A percentile compares a stretch with the other conserved stretches of the same genome.
These are phyloP conservation scores for Drosophila prosaltans DNA, from an alignment of 1,140 invertebrate genomes.

Conservation along the genomic window DNA sequence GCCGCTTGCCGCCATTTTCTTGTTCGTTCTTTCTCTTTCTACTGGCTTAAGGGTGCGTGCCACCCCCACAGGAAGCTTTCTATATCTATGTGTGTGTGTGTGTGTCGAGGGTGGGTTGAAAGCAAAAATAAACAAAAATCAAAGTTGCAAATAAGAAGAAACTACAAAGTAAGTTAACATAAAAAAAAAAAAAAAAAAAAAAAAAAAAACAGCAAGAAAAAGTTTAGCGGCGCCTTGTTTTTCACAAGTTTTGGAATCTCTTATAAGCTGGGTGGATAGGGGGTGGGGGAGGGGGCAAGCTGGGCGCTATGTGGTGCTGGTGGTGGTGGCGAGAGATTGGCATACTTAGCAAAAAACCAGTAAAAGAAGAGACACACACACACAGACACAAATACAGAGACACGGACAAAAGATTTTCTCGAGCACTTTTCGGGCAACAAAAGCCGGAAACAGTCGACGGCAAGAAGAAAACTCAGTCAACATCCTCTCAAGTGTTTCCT, in stretches of 20 bases:
- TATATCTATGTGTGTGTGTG: conserved; percentile 19
- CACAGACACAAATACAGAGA: conserved; percentile 1
- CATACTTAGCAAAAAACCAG: conserved; percentile 57
- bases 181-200: conserved; percentile 39
- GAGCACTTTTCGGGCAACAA: conserved; percentile 77
- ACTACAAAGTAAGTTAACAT: conserved; percentile 82
- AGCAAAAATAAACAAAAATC: conserved; percentile 81
- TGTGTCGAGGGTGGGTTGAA: conserved; percentile 38
- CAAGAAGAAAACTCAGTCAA: conserved; percentile 67
- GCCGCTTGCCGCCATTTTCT: conserved; percentile 49
- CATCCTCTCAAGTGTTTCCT: conserved; percentile 80
- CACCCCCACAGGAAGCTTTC: conserved; percentile 7
- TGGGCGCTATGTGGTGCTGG: neutral
- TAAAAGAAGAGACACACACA: conserved; percentile 10
- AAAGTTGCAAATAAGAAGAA: conserved; percentile 82
- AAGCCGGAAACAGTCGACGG: conserved; percentile 74
- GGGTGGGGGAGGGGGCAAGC: neutral
- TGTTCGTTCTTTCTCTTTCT: conserved; percentile 1
- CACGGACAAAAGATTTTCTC: conserved; percentile 72
- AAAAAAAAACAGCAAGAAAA: conserved; percentile 17
- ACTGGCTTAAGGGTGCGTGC: conserved; percentile 13
- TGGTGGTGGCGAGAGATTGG: conserved; percentile 21
- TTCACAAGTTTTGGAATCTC: conserved; percentile 64
- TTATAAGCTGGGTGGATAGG: conserved; percentile 1
- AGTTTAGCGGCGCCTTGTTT: conserved; percentile 78